Percentiles rank a stretch among this genome's conserved stretches.
Conservation (phyloP, 1,140 invertebrate genomes). For the Odontomachus brunneus region DNA sequence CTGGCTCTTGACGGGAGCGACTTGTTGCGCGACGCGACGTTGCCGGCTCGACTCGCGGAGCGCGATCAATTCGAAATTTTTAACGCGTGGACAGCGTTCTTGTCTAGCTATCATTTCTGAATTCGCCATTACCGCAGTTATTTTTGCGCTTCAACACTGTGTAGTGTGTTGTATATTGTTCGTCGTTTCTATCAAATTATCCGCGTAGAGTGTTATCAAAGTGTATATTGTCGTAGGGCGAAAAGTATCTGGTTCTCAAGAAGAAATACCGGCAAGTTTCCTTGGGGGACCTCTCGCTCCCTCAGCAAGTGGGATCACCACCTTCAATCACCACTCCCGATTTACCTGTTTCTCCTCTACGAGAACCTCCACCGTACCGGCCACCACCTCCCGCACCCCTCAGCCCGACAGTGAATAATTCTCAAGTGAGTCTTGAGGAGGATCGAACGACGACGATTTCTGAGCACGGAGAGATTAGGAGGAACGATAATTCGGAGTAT, state of each 20-base stretch:
- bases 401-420: slow-evolving; percentile 68
- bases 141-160: no score
- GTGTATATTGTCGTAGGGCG: slow-evolving; percentile 85
- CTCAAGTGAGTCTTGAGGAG: slow-evolving; percentile 44
- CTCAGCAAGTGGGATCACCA: slow-evolving; percentile 72
- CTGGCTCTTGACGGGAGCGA: slow-evolving; percentile 76
- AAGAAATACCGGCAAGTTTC: slow-evolving; percentile 88
- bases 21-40: slow-evolving; percentile 82
- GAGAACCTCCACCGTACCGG: slow-evolving; percentile 89
- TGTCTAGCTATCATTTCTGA: no score
- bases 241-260: slow-evolving; percentile 94
- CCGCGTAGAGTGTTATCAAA: slow-evolving; percentile 11
- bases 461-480: slow-evolving; percentile 49
- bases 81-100: no score
- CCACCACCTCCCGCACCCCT: slow-evolving; percentile 87
- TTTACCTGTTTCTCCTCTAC: slow-evolving; percentile 79
- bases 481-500: slow-evolving; percentile 43
- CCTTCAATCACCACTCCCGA: slow-evolving; percentile 71
- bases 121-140: no score
- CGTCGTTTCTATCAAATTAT: not conserved
- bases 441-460: slow-evolving; percentile 58
- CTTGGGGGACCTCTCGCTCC: slow-evolving; percentile 78
- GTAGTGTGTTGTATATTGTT: no score
- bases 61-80: slow-evolving; percentile 25
- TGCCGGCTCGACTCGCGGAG: slow-evolving; percentile 68